Conservation (phyloP, 2,113 vertebrate species). For the Suncus etruscus region DNA sequence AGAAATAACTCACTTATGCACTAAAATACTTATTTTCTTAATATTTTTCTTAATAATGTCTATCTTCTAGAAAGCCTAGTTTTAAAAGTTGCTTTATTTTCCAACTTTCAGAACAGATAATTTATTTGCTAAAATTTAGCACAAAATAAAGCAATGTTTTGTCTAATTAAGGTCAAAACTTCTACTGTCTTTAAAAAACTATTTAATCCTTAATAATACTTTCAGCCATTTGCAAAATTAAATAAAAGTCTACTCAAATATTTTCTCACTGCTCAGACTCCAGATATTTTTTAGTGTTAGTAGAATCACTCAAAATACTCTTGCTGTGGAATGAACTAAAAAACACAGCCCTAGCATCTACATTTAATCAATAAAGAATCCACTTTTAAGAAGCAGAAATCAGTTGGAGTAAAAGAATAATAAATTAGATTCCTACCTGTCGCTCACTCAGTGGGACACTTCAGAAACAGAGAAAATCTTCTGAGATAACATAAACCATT, state of each 20-base stretch:
- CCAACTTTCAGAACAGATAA: slow-evolving; percentile 11
- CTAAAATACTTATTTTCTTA: not conserved
- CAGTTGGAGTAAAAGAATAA: slow-evolving; percentile 12
- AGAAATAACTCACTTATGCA: slow-evolving; percentile 32
- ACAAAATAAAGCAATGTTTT: slow-evolving; percentile 29
- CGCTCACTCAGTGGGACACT: slow-evolving; percentile 55
- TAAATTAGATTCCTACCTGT: slow-evolving; percentile 84
- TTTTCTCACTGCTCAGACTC: slow-evolving; percentile 38
- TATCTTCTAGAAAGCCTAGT: slow-evolving; percentile 17
- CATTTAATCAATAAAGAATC: not conserved
- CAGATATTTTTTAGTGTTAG: slow-evolving; percentile 24
- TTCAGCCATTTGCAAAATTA: slow-evolving; percentile 30
- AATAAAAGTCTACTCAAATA: slow-evolving; percentile 55
- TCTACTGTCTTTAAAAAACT: slow-evolving; percentile 20
- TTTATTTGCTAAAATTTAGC: not conserved
- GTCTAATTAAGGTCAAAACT: slow-evolving; percentile 19
- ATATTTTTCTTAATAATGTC: slow-evolving; percentile 17
- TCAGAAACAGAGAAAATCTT: slow-evolving; percentile 7
- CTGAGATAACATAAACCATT: slow-evolving; percentile 31
- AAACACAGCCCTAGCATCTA: not conserved
- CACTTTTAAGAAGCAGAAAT: slow-evolving; percentile 62
- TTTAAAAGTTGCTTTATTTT: slow-evolving; percentile 46
- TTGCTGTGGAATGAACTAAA: slow-evolving; percentile 18
- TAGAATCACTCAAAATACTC: slow-evolving; percentile 45
- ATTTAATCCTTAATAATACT: slow-evolving; percentile 1